Percentiles rank a stretch among this genome's conserved stretches.
Conservation (phyloP, 2,797 vertebrate species). For the Myripristis murdjan region DNA sequence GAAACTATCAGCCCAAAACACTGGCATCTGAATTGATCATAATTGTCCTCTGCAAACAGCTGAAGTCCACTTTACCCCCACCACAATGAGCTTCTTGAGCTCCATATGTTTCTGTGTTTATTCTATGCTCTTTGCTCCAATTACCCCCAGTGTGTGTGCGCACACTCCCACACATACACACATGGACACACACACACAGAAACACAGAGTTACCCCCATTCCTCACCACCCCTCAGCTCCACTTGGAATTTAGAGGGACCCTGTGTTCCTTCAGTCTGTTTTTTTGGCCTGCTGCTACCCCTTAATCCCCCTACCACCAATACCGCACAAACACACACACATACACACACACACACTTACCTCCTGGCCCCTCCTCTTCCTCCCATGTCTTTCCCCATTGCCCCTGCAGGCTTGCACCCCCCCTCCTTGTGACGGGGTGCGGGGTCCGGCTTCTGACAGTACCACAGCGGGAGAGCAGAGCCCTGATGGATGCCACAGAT, state of each 20-base stretch:
- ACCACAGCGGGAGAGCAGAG: conserved; percentile 79
- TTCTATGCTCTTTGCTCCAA: conserved; percentile 33
- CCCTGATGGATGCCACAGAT: conserved; percentile 88
- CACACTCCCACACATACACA: conserved; percentile 23
- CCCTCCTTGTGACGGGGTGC: conserved; percentile 45
- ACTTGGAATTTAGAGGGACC: conserved; percentile 47
- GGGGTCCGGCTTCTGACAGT: conserved; percentile 77
- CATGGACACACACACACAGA: conserved; percentile 9
- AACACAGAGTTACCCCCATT: background rate
- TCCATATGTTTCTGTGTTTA: conserved; percentile 55
- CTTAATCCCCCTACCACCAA: conserved; percentile 60
- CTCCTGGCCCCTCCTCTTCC: conserved; percentile 39
- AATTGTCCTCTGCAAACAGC: conserved; percentile 29
- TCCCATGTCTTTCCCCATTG: background rate
- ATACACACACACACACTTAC: too few species aligned
- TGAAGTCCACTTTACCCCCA: conserved; percentile 20
- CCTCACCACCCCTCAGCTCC: conserved; percentile 14
- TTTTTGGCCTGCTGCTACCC: conserved; percentile 59
- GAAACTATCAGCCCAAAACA: conserved; percentile 21
- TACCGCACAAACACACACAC: too few species aligned
- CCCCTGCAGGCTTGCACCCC: conserved; percentile 54
- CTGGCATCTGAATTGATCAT: conserved; percentile 31
- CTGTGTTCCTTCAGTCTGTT: conserved; percentile 51
- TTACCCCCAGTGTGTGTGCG: conserved; percentile 1
- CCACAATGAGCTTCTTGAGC: conserved; percentile 37